phyloP scores from a whole-genome alignment of 2,888 invertebrate species.

The Tachina fera region DNA sequence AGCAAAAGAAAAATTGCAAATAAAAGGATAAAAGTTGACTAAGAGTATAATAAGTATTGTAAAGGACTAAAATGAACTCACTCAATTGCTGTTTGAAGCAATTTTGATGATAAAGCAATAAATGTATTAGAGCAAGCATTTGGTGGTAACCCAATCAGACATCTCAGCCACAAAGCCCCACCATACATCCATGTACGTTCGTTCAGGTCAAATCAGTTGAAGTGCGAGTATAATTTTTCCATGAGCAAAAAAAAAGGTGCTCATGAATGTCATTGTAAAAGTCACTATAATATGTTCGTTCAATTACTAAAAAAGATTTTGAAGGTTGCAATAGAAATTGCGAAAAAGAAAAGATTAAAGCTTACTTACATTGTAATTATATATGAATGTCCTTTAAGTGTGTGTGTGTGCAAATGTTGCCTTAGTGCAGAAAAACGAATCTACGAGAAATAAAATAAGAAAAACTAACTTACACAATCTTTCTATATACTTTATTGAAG shows the following conservation, averaged over 20 bases:
- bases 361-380: not conserved
- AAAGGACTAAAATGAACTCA: conserved; percentile 56
- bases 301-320: conserved; percentile 52
- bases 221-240: conserved; percentile 55
- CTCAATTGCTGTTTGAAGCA: conserved; percentile 52
- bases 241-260: conserved; percentile 48
- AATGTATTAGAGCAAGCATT: conserved; percentile 41
- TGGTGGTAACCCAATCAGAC: no score
- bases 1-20: not conserved
- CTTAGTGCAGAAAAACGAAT: conserved; percentile 1
- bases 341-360: not conserved
- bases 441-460: not conserved
- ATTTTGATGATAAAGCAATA: conserved; percentile 65
- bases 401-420: not conserved
- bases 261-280: conserved; percentile 69
- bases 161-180: not conserved
- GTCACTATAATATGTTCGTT: conserved; percentile 59
- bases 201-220: conserved; percentile 32
- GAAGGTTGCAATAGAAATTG: conserved; percentile 55
- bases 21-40: conserved; percentile 40
- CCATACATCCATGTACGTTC: not conserved
- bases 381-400: conserved; percentile 1
- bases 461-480: conserved; percentile 14
- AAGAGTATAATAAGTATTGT: conserved; percentile 18
- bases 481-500: not conserved